Evolutionary conservation across 2,797 vertebrate species (phyloP).

Genomic region (Dermochelys coriacea): DNA sequence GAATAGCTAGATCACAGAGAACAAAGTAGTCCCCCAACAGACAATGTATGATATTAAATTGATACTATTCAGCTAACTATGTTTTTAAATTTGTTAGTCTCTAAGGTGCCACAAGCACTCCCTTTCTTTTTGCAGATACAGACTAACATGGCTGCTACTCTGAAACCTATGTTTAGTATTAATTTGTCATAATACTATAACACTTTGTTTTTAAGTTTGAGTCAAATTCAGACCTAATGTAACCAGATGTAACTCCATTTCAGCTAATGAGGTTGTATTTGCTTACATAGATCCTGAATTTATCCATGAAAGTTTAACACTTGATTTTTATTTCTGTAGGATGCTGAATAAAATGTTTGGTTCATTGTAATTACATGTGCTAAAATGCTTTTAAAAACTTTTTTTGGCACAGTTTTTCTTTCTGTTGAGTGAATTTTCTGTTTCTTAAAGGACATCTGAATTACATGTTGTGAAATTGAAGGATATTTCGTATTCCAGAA

Average conservation of each 20-base stretch:
- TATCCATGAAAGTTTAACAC: conserved; percentile 55
- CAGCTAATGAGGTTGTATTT: conserved; percentile 59
- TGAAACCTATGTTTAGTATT: background rate
- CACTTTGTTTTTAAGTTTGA: background rate
- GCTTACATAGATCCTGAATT: conserved; percentile 36
- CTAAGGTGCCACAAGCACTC: too few relatives aligned
- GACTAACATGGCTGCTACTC: too few relatives aligned
- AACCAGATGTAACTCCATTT: conserved; percentile 43
- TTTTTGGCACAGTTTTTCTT: conserved; percentile 42
- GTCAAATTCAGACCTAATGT: conserved; percentile 35
- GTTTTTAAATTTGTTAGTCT: too few relatives aligned
- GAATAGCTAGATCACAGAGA: background rate
- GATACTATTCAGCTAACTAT: conserved; percentile 4
- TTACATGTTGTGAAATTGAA: conserved; percentile 11
- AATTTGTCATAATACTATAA: conserved; percentile 49
- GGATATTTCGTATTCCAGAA: conserved; percentile 62
- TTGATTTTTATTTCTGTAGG: conserved; percentile 56
- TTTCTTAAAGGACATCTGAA: conserved; percentile 37
- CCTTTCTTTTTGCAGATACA: too few relatives aligned
- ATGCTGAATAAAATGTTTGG: conserved; percentile 47
- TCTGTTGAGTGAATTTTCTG: background rate
- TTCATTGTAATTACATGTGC: conserved; percentile 42
- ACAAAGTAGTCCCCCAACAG: background rate
- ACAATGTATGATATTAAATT: background rate
- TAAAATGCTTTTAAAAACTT: conserved; percentile 37